Evolutionary conservation across 2,113 vertebrate genomes (phyloP).

Genomic region (Excalfactoria chinensis): DNA sequence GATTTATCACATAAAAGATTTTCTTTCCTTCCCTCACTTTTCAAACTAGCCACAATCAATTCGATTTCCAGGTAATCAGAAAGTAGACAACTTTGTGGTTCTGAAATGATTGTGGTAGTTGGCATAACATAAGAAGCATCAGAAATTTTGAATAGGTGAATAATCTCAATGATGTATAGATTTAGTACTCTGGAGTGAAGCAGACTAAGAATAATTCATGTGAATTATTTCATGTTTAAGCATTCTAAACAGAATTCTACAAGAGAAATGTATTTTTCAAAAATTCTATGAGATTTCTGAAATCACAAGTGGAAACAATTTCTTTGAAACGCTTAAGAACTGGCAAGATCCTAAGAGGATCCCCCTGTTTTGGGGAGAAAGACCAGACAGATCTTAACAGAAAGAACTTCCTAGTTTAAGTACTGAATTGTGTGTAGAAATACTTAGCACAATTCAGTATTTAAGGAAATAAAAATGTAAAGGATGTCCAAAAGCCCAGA

Average conservation of each 20-base stretch:
- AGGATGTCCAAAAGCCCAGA: neutral
- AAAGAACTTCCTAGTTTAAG: neutral
- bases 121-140: neutral
- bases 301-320: neutral
- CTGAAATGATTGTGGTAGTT: neutral
- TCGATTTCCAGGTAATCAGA: neutral
- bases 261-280: neutral
- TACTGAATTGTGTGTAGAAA: neutral
- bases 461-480: neutral
- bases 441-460: neutral
- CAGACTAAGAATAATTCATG: neutral
- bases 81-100: neutral
- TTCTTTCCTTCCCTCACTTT: neutral
- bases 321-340: neutral
- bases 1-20: neutral
- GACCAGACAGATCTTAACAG: neutral
- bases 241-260: neutral
- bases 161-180: neutral
- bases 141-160: constrained; percentile 39
- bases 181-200: neutral
- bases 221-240: neutral
- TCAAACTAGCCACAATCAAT: neutral
- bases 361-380: neutral
- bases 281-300: neutral
- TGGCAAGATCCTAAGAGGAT: neutral